Evolutionary conservation across 2,888 invertebrate species (phyloP).

Genomic region (Netelia fuscicornis): DNA sequence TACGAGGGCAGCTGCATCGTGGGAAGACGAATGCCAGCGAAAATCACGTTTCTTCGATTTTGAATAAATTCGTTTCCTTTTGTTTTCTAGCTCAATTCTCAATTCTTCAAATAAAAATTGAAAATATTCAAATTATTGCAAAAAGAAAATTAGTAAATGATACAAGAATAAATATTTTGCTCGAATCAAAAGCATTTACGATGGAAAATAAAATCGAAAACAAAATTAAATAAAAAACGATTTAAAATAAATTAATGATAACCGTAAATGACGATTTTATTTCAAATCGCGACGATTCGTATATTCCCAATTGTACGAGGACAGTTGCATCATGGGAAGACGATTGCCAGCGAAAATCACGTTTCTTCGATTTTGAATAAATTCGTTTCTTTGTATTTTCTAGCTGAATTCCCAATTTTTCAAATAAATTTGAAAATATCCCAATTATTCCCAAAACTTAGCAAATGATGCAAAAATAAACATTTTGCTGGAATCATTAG

Average conservation of each 20-base stretch:
- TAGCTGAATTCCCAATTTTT: neutral
- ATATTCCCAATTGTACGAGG: too few species aligned
- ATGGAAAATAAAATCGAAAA: neutral
- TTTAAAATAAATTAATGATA: too few species aligned
- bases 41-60: too few species aligned
- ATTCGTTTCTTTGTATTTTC: too few species aligned
- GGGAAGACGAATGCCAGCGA: too few species aligned
- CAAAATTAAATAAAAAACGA: too few species aligned
- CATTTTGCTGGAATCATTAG: neutral
- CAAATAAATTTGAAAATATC: neutral
- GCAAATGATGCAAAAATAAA: neutral
- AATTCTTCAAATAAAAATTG: neutral
- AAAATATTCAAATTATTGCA: neutral
- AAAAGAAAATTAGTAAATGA: neutral
- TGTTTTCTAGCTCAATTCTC: neutral
- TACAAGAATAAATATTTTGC: neutral
- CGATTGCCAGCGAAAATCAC: too few species aligned
- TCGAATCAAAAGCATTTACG: neutral
- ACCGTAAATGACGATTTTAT: neutral
- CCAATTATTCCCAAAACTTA: neutral
- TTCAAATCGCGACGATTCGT: too few species aligned
- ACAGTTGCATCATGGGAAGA: too few species aligned
- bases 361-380: too few species aligned
- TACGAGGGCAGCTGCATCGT: too few species aligned
- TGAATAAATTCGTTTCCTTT: too few species aligned